Percentiles rank a stretch among this genome's conserved stretches.
phyloP scores from a whole-genome alignment of 2,113 vertebrate species.

The Falcunculus frontatus region DNA sequence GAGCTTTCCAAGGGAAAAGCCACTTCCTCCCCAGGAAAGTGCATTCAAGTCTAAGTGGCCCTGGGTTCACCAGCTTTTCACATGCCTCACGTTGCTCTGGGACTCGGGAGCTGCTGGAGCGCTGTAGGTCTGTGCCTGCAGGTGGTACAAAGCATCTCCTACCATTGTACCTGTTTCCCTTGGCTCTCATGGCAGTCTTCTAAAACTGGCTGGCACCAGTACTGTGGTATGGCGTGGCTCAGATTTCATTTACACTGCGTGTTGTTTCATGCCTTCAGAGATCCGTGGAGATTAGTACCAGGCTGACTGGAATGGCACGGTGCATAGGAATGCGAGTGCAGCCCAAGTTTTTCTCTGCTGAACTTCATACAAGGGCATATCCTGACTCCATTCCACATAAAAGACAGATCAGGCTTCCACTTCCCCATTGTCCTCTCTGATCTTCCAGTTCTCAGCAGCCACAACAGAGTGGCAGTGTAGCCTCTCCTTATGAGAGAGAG shows the following conservation, averaged over 20 bases:
- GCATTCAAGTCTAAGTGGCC: constrained; percentile 9
- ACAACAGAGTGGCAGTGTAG: not conserved
- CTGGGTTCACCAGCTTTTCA: not conserved
- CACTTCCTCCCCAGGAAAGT: constrained; percentile 46
- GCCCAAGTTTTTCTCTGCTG: not conserved
- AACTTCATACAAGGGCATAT: not conserved
- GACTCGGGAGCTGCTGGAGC: not conserved
- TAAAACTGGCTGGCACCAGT: constrained; percentile 10
- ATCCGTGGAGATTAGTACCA: not conserved
- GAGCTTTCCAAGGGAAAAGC: constrained; percentile 53
- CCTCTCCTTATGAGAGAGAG: not conserved
- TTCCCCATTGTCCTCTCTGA: not conserved
- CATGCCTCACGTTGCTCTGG: not conserved
- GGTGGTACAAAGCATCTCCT: constrained; percentile 9
- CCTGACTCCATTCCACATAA: not conserved
- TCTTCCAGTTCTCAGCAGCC: not conserved
- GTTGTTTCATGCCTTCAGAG: constrained; percentile 33
- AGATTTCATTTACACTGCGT: not conserved
- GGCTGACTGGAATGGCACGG: constrained; percentile 33
- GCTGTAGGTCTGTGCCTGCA: not conserved
- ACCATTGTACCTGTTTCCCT: constrained; percentile 5
- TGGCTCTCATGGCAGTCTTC: not conserved
- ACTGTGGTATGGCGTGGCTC: not conserved
- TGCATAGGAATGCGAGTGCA: not conserved
- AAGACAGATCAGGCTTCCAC: not conserved